phyloP scores from a whole-genome alignment of 2,113 vertebrate genomes.

The Xenotilapia flavipinnis region DNA sequence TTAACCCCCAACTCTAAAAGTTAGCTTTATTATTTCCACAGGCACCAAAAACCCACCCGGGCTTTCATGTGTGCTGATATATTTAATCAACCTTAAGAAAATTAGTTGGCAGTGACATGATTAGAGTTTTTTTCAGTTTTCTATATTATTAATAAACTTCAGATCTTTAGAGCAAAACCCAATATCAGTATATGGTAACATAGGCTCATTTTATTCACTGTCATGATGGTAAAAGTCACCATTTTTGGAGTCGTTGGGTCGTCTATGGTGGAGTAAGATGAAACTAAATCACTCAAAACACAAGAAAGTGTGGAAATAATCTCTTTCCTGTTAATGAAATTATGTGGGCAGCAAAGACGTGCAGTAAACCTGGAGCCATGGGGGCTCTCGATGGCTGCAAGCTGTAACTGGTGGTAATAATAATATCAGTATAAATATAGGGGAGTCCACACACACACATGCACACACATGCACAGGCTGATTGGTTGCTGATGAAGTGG shows the following conservation, averaged over 20 bases:
- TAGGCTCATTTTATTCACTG: neutral
- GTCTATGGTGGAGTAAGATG: neutral
- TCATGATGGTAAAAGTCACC: neutral
- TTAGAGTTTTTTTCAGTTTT: neutral
- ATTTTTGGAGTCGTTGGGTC: neutral
- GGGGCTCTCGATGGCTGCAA: neutral
- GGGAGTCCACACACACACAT: neutral
- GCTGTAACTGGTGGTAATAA: neutral
- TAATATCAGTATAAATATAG: neutral
- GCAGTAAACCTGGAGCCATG: neutral
- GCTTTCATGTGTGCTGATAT: neutral
- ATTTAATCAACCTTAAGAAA: neutral
- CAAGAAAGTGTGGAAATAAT: neutral
- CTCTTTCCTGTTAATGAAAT: neutral
- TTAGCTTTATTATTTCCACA: neutral
- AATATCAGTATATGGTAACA: neutral
- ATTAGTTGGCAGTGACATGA: neutral
- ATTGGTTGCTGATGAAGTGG: constrained; percentile 55
- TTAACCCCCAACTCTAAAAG: neutral
- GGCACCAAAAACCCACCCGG: neutral
- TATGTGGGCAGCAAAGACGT: neutral
- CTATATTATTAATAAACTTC: neutral
- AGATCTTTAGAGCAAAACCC: neutral
- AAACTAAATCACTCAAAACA: neutral
- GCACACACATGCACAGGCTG: neutral